These are phyloP conservation scores for Thunnus albacares DNA, from an alignment of 2,797 vertebrate species.

Conservation along the genomic window DNA sequence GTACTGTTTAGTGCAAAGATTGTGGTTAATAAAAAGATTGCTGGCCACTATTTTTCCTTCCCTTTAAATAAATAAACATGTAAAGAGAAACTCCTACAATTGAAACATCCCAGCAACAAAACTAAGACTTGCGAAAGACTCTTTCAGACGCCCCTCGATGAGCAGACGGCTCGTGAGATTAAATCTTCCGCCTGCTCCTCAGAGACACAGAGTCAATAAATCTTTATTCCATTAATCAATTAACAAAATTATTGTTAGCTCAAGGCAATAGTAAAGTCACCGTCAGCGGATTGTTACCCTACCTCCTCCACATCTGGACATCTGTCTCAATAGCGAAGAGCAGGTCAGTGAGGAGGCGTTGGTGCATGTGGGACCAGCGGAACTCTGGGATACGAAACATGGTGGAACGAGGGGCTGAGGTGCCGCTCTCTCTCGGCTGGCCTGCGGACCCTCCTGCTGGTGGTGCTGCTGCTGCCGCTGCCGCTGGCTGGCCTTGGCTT, in stretches of 20 bases:
- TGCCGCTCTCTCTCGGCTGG: conserved; percentile 85
- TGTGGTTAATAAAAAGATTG: neutral
- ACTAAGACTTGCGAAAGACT: neutral
- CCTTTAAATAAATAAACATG: neutral
- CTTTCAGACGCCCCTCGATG: neutral
- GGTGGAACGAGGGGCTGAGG: conserved; percentile 86
- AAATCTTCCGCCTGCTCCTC: conserved; percentile 16
- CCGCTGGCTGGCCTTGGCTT: conserved; percentile 79
- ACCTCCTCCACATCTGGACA: conserved; percentile 99
- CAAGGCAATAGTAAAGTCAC: conserved; percentile 13
- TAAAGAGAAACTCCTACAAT: neutral
- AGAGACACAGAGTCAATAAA: conserved; percentile 32
- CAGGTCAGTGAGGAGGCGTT: conserved; percentile 96
- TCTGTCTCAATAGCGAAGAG: conserved; percentile 99
- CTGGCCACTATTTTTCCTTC: neutral
- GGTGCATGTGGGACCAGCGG: conserved; percentile 97
- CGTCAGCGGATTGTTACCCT: conserved; percentile 9
- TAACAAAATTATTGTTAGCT: conserved; percentile 27
- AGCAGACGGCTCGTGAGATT: neutral
- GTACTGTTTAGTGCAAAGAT: neutral
- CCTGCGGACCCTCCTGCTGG: conserved; percentile 71
- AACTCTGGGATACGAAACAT: conserved; percentile 98
- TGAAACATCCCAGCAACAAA: neutral
- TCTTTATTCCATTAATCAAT: conserved; percentile 48
- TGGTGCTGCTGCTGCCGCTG: conserved; percentile 53